Evolutionary conservation across 2,113 vertebrate species (phyloP).

Genomic region (Barbus barbus): DNA sequence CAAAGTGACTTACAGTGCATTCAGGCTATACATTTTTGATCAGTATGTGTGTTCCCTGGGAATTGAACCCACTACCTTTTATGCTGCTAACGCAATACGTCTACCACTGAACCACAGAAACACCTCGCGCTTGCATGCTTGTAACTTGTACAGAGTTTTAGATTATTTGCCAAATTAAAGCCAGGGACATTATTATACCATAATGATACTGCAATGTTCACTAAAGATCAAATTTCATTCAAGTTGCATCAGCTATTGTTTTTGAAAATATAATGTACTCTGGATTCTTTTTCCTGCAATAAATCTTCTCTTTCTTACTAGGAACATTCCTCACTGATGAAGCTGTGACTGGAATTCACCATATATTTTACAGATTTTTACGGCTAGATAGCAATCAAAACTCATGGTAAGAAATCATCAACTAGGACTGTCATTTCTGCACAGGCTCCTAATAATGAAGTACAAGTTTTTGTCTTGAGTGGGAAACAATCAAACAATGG

Average conservation of each 20-base stretch:
- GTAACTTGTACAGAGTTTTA: not conserved
- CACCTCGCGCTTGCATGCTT: too few species aligned
- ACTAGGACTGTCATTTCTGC: not conserved
- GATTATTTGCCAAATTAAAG: not conserved
- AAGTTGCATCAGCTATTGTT: not conserved
- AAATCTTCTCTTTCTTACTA: not conserved
- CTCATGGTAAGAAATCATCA: conserved; percentile 10
- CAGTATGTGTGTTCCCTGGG: too few species aligned
- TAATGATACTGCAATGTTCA: not conserved
- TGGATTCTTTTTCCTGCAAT: not conserved
- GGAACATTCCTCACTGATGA: not conserved
- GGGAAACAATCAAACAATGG: not conserved
- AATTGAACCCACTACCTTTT: too few species aligned
- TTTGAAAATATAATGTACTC: not conserved
- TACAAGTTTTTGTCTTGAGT: not conserved
- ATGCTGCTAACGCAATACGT: too few species aligned
- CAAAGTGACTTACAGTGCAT: too few species aligned
- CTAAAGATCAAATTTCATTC: not conserved
- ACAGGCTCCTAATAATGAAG: not conserved
- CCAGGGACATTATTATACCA: not conserved
- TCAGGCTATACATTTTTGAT: too few species aligned
- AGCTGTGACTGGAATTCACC: conserved; percentile 14
- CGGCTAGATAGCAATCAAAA: not conserved
- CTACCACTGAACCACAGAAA: too few species aligned
- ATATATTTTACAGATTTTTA: not conserved